These are phyloP conservation scores for Atherix ibis DNA, from an alignment of 2,888 invertebrate genomes.

Conservation along the genomic window DNA sequence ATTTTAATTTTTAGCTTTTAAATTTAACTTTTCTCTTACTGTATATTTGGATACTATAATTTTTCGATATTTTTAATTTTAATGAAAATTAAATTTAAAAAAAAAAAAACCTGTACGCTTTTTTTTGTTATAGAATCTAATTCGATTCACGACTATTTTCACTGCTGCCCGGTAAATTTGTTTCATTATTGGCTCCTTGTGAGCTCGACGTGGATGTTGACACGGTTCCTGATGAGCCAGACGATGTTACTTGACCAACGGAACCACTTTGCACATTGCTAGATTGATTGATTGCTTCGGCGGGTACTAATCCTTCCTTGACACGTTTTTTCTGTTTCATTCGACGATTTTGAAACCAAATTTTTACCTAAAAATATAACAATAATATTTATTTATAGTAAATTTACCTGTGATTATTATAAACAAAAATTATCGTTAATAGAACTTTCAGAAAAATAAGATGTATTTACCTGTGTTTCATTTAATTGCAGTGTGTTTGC, in stretches of 20 bases:
- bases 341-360: conserved; percentile 96
- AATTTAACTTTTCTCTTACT: too few species aligned
- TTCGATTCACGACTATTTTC: conserved; percentile 61
- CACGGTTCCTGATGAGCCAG: conserved; percentile 15
- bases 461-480: conserved; percentile 76
- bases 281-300: conserved; percentile 39
- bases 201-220: conserved; percentile 8
- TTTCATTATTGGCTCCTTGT: conserved; percentile 10
- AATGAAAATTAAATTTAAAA: too few species aligned
- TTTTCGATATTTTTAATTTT: too few species aligned
- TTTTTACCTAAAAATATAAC: conserved; percentile 71
- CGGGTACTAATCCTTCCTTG: conserved; percentile 74
- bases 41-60: too few species aligned
- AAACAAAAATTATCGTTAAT: too few species aligned
- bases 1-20: too few species aligned
- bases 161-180: conserved; percentile 37
- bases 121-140: too few species aligned
- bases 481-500: conserved; percentile 91
- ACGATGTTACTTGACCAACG: conserved; percentile 13
- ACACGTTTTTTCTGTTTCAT: conserved; percentile 98
- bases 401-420: too few species aligned
- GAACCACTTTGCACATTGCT: conserved; percentile 23
- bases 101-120: too few species aligned
- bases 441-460: too few species aligned
- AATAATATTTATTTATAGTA: too few species aligned